phyloP scores from a whole-genome alignment of 2,797 vertebrate genomes.

The Gorsachius magnificus region DNA sequence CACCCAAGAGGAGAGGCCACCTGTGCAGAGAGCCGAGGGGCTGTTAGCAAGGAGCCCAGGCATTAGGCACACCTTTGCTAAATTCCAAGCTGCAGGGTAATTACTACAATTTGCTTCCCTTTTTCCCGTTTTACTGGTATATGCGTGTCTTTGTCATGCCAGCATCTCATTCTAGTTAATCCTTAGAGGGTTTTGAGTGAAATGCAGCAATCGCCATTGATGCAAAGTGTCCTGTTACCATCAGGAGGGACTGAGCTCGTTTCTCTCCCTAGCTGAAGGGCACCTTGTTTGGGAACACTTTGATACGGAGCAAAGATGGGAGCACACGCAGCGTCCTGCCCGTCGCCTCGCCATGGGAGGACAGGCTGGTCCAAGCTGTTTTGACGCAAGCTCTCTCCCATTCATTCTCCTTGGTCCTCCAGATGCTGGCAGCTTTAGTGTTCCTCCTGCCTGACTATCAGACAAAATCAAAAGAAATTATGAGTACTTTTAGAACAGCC shows the following conservation, averaged over 20 bases:
- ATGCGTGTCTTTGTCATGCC: neutral
- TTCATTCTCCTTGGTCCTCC: neutral
- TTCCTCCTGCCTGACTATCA: neutral
- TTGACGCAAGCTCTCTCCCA: neutral
- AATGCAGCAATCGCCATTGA: neutral
- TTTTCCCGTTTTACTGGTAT: neutral
- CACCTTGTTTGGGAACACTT: neutral
- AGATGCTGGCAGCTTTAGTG: neutral
- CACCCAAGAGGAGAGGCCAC: conserved; percentile 35
- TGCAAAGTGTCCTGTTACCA: neutral
- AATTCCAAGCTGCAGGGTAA: conserved; percentile 3
- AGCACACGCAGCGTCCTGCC: neutral
- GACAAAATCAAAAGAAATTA: neutral
- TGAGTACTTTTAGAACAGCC: neutral
- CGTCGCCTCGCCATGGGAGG: neutral
- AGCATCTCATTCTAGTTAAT: neutral
- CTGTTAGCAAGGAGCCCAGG: neutral
- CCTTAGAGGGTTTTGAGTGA: neutral
- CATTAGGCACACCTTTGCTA: conserved; percentile 20
- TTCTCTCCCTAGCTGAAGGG: neutral
- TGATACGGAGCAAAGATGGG: neutral
- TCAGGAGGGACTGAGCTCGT: neutral
- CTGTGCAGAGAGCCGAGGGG: neutral
- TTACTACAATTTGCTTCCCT: neutral
- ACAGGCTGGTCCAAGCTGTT: neutral